Evolutionary conservation across 1,140 invertebrate genomes (phyloP).

Genomic region (Hydropsyche tenuis): DNA sequence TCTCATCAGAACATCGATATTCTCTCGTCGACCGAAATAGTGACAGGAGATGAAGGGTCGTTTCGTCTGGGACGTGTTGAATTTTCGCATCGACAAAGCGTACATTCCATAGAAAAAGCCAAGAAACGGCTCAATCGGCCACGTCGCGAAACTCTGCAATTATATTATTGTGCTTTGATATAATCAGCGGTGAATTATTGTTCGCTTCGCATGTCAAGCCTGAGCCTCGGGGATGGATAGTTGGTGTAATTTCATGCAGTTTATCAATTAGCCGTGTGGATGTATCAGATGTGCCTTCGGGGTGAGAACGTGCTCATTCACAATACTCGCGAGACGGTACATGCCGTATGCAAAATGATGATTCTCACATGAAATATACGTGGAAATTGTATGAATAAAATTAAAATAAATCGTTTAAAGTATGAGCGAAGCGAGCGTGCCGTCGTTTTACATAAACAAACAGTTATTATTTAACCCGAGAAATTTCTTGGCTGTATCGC

Average conservation of each 20-base stretch:
- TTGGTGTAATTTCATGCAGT: constrained; percentile 7
- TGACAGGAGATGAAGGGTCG: constrained; percentile 30
- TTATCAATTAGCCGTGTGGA: neutral
- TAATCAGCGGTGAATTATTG: neutral
- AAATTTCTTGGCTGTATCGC: neutral
- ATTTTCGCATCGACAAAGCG: neutral
- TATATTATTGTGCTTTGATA: neutral
- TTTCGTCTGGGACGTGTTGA: constrained; percentile 18
- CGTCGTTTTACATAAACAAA: constrained; percentile 9
- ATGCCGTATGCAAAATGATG: too few species aligned
- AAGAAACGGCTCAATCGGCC: too few species aligned
- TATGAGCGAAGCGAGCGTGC: neutral
- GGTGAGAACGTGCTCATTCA: neutral
- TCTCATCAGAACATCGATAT: constrained; percentile 41
- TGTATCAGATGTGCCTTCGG: neutral
- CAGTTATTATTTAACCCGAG: constrained; percentile 1
- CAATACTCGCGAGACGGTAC: too few species aligned
- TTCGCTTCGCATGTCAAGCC: neutral
- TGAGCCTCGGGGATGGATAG: constrained; percentile 1
- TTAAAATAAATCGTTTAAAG: neutral
- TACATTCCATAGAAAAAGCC: neutral
- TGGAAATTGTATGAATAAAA: neutral
- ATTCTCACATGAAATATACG: too few species aligned
- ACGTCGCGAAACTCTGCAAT: too few species aligned
- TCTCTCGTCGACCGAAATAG: constrained; percentile 22